phyloP scores from a whole-genome alignment of 1,140 invertebrate genomes.

The Heliconius congener region DNA sequence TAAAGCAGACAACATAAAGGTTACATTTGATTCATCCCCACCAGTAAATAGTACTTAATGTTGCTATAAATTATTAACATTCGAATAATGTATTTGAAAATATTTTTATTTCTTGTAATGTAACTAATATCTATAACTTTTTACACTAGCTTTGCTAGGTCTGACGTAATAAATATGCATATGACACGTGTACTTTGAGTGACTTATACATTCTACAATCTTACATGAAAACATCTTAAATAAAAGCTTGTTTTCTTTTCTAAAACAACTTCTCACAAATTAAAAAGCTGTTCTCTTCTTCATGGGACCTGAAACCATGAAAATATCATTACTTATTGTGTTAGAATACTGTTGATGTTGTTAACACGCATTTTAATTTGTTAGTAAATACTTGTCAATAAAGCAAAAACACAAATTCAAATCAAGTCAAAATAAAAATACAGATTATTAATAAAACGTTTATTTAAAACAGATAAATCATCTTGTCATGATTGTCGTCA shows the following conservation, averaged over 20 bases:
- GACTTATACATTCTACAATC: neutral
- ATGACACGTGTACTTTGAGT: neutral
- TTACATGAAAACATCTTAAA: neutral
- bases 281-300: constrained; percentile 40
- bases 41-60: neutral
- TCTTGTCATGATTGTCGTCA: constrained; percentile 39
- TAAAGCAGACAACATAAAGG: neutral
- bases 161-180: neutral
- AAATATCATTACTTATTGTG: constrained; percentile 12
- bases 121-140: neutral
- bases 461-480: constrained; percentile 40
- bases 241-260: neutral
- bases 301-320: constrained; percentile 44
- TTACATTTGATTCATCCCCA: too few relatives aligned
- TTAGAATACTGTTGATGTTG: neutral
- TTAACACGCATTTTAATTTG: constrained; percentile 23
- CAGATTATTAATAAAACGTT: constrained; percentile 28
- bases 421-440: constrained; percentile 15
- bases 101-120: neutral
- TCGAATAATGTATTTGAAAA: neutral
- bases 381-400: constrained; percentile 15
- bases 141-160: neutral
- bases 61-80: neutral
- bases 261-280: constrained; percentile 36
- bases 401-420: neutral